These are phyloP conservation scores for Branchinecta lynchi DNA, from an alignment of 1,140 invertebrate genomes.

Conservation along the genomic window DNA sequence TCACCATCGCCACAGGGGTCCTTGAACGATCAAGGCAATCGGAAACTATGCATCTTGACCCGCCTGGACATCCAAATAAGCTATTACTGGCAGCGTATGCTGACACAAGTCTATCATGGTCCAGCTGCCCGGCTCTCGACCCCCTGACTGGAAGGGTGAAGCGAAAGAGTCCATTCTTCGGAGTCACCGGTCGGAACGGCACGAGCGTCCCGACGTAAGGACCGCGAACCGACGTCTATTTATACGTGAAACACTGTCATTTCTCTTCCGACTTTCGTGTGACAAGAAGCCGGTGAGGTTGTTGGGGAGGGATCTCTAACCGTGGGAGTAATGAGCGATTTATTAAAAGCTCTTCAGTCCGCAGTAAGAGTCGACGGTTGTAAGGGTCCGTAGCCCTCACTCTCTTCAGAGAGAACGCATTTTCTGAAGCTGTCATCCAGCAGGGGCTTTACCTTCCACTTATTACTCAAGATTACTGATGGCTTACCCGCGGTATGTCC, in stretches of 20 bases:
- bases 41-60: constrained; percentile 1
- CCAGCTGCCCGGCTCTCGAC: constrained; percentile 1
- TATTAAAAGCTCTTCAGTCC: too few species aligned
- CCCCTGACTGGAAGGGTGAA: constrained; percentile 10
- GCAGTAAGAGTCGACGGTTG: too few species aligned
- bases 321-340: too few species aligned
- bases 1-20: too few species aligned
- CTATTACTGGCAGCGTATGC: not conserved
- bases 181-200: constrained; percentile 19
- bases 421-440: too few species aligned
- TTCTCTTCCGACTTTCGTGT: not conserved
- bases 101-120: not conserved
- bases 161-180: constrained; percentile 18
- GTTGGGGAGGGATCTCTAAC: too few species aligned
- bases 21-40: not conserved
- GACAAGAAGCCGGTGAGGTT: too few species aligned
- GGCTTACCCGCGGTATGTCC: too few species aligned
- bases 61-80: constrained; percentile 8
- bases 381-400: too few species aligned
- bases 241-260: not conserved
- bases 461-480: too few species aligned
- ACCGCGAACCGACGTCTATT: not conserved
- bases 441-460: too few species aligned
- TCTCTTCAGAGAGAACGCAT: too few species aligned
- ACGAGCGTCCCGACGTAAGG: not conserved